Conservation (phyloP, 2,888 invertebrate genomes). For the Noctua pronuba region DNA sequence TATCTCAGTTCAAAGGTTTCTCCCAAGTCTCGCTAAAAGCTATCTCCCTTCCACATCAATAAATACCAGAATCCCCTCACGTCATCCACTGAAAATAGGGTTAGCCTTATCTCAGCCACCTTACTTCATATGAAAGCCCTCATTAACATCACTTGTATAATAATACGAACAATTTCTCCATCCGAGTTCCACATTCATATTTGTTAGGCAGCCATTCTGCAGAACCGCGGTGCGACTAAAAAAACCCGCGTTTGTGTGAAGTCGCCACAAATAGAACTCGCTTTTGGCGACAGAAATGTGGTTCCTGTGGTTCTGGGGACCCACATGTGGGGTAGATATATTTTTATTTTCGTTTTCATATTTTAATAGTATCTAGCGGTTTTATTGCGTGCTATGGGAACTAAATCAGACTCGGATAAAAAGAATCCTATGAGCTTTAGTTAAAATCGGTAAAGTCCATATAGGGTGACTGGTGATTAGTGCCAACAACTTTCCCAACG, state of each 20-base stretch:
- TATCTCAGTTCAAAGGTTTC: not conserved
- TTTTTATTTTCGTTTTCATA: not conserved
- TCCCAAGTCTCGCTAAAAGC: not conserved
- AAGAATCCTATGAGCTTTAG: not conserved
- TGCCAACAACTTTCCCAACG: no score
- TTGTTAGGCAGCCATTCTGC: slow-evolving; percentile 39
- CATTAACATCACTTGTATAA: not conserved
- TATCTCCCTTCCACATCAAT: not conserved
- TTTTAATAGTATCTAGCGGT: not conserved
- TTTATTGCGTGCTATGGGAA: not conserved
- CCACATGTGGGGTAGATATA: not conserved
- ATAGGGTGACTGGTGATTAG: no score
- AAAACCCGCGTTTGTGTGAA: slow-evolving; percentile 52
- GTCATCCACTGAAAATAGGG: not conserved
- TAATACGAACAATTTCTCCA: slow-evolving; percentile 16
- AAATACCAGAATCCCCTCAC: not conserved
- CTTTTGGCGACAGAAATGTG: slow-evolving; percentile 70
- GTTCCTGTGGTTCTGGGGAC: slow-evolving; percentile 63
- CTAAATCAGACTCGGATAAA: not conserved
- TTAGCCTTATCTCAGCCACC: not conserved
- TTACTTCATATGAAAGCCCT: not conserved
- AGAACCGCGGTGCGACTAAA: slow-evolving; percentile 45
- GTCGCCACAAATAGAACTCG: slow-evolving; percentile 69
- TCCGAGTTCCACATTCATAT: slow-evolving; percentile 24
- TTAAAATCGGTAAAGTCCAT: not conserved